A percentile compares a stretch with the other conserved stretches of the same genome.
Evolutionary conservation across 1,140 invertebrate genomes (phyloP).

Genomic region (Mercenaria mercenaria): DNA sequence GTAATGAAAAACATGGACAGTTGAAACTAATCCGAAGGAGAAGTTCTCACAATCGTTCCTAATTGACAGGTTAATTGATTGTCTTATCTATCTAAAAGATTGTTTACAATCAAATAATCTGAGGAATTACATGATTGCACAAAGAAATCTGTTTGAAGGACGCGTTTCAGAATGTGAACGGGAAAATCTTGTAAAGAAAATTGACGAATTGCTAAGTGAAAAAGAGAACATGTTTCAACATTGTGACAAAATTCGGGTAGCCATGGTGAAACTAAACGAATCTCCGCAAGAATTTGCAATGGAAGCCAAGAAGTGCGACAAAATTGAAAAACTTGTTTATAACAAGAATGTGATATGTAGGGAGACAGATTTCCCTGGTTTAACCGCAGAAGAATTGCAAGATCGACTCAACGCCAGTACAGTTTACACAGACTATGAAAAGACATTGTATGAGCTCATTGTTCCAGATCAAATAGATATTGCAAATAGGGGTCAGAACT

Average conservation of each 20-base stretch:
- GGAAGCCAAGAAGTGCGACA: conserved; percentile 4
- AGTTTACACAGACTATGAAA: too few species aligned
- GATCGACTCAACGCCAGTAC: too few species aligned
- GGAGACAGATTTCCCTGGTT: background rate
- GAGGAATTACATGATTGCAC: background rate
- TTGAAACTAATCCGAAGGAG: conserved; percentile 11
- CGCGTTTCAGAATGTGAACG: background rate
- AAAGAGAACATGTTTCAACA: background rate
- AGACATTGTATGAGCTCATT: too few species aligned
- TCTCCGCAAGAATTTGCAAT: background rate
- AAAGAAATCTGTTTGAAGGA: background rate
- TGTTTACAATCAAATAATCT: background rate
- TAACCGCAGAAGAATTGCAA: too few species aligned
- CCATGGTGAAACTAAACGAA: too few species aligned
- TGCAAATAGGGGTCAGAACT: too few species aligned
- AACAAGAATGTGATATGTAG: background rate
- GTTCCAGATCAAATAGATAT: too few species aligned
- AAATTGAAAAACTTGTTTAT: conserved; percentile 6
- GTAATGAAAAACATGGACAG: conserved; percentile 48
- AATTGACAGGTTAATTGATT: background rate
- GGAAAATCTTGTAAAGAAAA: background rate
- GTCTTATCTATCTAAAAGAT: background rate
- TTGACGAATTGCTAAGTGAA: background rate
- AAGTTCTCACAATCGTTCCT: background rate
- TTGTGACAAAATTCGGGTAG: too few species aligned